Evolutionary conservation across 1,140 invertebrate species (phyloP).

Genomic region (Drosophila ananassae): DNA sequence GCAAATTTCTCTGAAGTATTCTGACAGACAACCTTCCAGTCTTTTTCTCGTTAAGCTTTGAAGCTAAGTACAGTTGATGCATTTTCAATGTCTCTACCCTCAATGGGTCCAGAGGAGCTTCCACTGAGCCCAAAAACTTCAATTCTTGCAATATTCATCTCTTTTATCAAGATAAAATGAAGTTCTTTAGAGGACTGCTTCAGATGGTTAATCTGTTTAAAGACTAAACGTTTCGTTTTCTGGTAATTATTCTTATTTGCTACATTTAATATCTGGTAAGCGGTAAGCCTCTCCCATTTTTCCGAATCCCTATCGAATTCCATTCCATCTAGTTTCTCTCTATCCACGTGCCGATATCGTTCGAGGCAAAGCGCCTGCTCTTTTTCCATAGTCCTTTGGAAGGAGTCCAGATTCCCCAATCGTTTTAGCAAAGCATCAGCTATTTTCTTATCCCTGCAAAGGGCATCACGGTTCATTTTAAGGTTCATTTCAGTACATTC

Average conservation of each 20-base stretch:
- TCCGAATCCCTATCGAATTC: not conserved
- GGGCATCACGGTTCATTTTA: not conserved
- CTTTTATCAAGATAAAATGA: not conserved
- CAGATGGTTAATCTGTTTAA: not conserved
- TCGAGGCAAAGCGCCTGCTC: slow-evolving; percentile 35
- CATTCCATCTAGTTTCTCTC: slow-evolving; percentile 23
- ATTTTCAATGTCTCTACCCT: too few relatives aligned
- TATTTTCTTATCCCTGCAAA: slow-evolving; percentile 5
- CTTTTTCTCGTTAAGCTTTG: not conserved
- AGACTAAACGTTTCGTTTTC: not conserved
- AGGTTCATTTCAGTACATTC: slow-evolving; percentile 7
- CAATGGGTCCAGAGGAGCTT: not conserved
- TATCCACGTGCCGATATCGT: slow-evolving; percentile 25
- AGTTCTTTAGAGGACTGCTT: not conserved
- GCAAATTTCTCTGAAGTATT: not conserved
- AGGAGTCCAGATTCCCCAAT: slow-evolving; percentile 38
- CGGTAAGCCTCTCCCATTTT: not conserved
- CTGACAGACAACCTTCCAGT: not conserved
- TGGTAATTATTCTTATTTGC: not conserved
- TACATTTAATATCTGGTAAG: not conserved
- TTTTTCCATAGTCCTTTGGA: slow-evolving; percentile 27
- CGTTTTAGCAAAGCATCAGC: not conserved
- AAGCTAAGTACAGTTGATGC: too few relatives aligned
- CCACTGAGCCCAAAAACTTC: not conserved
- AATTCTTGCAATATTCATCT: not conserved